phyloP scores from a whole-genome alignment of 2,888 invertebrate species.

The Ichneumoninae sp. region DNA sequence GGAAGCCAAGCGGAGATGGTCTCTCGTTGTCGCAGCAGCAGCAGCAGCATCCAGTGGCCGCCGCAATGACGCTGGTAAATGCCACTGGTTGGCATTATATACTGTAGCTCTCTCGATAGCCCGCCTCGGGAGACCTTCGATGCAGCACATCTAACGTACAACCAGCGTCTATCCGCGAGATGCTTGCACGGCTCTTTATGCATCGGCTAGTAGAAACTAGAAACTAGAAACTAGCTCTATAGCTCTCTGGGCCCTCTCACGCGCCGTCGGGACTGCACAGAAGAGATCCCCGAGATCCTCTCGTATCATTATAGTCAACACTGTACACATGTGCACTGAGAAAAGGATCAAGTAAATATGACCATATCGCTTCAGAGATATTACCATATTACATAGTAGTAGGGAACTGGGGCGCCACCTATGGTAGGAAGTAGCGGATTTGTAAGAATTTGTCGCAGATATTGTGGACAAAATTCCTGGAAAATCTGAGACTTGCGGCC shows the following conservation, averaged over 20 bases:
- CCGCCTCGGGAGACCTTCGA: constrained; percentile 78
- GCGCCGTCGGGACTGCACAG: constrained; percentile 21
- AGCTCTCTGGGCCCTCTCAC: constrained; percentile 11
- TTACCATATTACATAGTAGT: no score
- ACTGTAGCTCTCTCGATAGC: constrained; percentile 68
- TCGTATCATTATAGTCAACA: constrained; percentile 49
- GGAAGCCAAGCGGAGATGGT: constrained; percentile 79
- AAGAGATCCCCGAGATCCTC: constrained; percentile 26
- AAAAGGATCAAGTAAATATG: no score
- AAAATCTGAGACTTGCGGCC: no score
- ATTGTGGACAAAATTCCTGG: no score
- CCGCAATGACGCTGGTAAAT: constrained; percentile 77
- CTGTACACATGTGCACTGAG: neutral
- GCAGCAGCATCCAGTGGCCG: constrained; percentile 44
- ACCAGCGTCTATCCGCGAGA: constrained; percentile 48
- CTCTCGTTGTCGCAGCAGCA: constrained; percentile 61
- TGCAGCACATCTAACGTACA: constrained; percentile 74
- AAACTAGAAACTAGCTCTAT: constrained; percentile 63
- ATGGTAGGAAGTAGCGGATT: no score
- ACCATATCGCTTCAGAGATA: no score
- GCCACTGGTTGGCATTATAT: constrained; percentile 84
- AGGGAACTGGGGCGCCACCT: no score
- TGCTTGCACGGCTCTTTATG: constrained; percentile 53
- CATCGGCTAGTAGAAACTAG: constrained; percentile 48
- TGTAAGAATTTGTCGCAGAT: no score